Conservation (phyloP, 2,797 vertebrate genomes). For the Enteromius trimaculatus region DNA sequence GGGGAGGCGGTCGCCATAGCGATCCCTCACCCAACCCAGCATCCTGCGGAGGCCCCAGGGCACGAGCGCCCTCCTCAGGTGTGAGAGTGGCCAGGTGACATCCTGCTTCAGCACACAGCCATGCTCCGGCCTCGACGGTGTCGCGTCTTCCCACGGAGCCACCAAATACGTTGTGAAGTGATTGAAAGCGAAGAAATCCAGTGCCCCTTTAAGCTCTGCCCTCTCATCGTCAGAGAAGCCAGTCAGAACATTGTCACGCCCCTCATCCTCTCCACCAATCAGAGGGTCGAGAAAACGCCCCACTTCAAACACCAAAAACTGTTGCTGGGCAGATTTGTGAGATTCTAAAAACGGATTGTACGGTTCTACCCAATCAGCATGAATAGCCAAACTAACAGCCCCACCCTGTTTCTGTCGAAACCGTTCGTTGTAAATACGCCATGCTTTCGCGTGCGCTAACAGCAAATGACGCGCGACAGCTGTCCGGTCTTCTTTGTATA, state of each 20-base stretch:
- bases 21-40: constrained; percentile 85
- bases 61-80: constrained; percentile 80
- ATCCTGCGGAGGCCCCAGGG: constrained; percentile 87
- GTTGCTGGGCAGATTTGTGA: constrained; percentile 79
- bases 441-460: constrained; percentile 88
- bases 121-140: constrained; percentile 65
- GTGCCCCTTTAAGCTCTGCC: constrained; percentile 80
- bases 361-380: constrained; percentile 91
- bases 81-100: constrained; percentile 83
- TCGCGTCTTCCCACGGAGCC: constrained; percentile 65
- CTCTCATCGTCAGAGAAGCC: constrained; percentile 81
- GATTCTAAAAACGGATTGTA: constrained; percentile 87
- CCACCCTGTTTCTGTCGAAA: constrained; percentile 75
- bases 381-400: constrained; percentile 87
- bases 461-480: constrained; percentile 85
- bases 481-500: constrained; percentile 81
- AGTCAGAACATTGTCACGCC: constrained; percentile 66
- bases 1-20: constrained; percentile 79
- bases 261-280: constrained; percentile 66
- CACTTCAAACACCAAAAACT: constrained; percentile 90
- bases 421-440: constrained; percentile 81
- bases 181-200: constrained; percentile 91
- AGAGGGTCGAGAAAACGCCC: constrained; percentile 91
- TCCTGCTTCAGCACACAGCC: constrained; percentile 83
- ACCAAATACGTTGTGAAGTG: constrained; percentile 95